Evolutionary conservation across 2,113 vertebrate genomes (phyloP), one percentile per base, ranked within the genome.

Genomic region (Oreochromis niloticus): DNA sequence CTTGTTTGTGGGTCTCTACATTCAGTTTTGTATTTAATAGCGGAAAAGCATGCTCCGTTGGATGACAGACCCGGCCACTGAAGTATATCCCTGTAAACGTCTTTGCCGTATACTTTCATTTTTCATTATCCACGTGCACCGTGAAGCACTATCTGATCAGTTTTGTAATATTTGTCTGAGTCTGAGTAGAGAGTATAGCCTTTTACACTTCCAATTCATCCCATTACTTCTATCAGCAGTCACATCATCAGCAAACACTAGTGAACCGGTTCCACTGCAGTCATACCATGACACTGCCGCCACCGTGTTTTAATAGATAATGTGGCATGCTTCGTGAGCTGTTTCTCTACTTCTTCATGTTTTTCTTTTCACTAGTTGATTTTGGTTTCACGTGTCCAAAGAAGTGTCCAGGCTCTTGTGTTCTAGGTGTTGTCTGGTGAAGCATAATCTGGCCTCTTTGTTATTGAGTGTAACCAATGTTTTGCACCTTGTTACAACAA

Each of bases 311-410:
- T 41, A 39, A 24, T 22, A 24, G 63, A 41, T 71, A 41, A 71
- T 24, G 66, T 43, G 19, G n/a, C n/a, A 24, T 71, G 36, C n/a
- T 71, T 71, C 36, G 16, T 24, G 1, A 1, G 36, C 66, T 43
- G 36, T 71, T 71, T 71, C 66, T 71, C n/a, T 71, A 24, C 36
- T 43, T 71, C n/a, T 68, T 41, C n/a, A 24, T 71, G 19, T n/a
- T 43, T 71, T 41, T 43, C 12, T 24, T n/a, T 71, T 71, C 36
- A 71, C 36, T 41, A 2, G 2, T 43, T 24, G 24, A 71, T 71
- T 24, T 43, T 71, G 66, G 66, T 24, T 71, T 9, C 66, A 43
- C 7, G 2, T 43, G 7, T 71, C 13, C 36, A 24, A 36, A 63
- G 12, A 71, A 71, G 39, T 16, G 36, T 71, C n/a, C 66, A 71